Evolutionary conservation across 2,888 invertebrate genomes (phyloP).

Genomic region (Amorpha juglandis): DNA sequence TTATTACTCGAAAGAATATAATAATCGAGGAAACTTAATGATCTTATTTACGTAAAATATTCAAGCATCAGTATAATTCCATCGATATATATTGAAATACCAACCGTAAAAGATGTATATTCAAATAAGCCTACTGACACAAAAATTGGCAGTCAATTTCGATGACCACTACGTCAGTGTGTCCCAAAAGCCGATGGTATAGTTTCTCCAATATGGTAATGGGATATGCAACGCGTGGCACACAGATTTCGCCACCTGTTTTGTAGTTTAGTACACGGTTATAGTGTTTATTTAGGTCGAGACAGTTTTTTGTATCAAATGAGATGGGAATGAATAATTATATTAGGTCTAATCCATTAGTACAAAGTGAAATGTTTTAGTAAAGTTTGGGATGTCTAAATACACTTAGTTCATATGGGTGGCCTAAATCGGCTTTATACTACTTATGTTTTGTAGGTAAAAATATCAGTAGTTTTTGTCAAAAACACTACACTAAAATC

Average conservation of each 20-base stretch:
- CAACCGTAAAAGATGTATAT: neutral
- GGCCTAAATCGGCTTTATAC: neutral
- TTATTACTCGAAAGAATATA: too few relatives aligned
- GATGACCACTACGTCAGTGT: neutral
- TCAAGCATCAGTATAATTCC: too few relatives aligned
- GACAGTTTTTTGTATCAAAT: neutral
- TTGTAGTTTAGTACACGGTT: neutral
- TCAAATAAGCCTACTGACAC: slow-evolving; percentile 13
- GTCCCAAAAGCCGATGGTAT: neutral
- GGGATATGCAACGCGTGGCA: neutral
- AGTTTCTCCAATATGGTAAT: slow-evolving; percentile 22
- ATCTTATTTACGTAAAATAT: too few relatives aligned
- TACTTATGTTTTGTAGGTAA: neutral
- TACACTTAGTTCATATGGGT: neutral
- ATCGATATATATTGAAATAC: too few relatives aligned
- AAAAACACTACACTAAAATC: too few relatives aligned
- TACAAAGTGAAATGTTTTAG: neutral
- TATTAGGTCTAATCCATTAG: slow-evolving; percentile 3
- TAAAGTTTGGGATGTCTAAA: neutral
- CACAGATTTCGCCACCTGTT: neutral
- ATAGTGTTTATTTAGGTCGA: slow-evolving; percentile 1
- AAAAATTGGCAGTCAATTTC: slow-evolving; percentile 6
- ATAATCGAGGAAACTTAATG: neutral
- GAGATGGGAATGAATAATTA: neutral
- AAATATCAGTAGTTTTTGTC: too few relatives aligned